Evolutionary conservation across 1,140 invertebrate species (phyloP).

Genomic region (Trachymyrmex septentrionalis): DNA sequence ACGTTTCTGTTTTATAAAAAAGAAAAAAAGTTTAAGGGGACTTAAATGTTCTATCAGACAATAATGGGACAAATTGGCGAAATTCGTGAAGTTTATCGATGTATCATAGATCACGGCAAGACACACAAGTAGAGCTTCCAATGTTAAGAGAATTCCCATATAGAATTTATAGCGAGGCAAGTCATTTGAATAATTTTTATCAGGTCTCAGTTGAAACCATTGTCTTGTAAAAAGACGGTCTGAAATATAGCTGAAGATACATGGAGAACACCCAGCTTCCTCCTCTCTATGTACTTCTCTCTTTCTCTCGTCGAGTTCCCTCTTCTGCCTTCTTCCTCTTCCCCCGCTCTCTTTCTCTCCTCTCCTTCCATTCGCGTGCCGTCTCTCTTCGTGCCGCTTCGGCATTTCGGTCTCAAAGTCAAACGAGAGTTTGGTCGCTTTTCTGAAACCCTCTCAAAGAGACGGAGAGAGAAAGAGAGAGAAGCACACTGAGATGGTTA

Average conservation of each 20-base stretch:
- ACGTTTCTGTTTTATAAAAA: not conserved
- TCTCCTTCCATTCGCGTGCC: slow-evolving; percentile 10
- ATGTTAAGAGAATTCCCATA: slow-evolving; percentile 68
- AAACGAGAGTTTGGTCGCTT: slow-evolving; percentile 68
- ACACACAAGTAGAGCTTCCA: not conserved
- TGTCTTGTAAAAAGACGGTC: slow-evolving; percentile 82
- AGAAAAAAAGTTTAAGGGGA: not conserved
- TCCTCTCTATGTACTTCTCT: slow-evolving; percentile 18
- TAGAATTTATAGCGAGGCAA: slow-evolving; percentile 77
- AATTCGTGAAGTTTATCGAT: not conserved
- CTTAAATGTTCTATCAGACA: not conserved
- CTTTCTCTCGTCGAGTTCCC: not conserved
- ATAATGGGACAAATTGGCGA: not conserved
- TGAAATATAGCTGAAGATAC: slow-evolving; percentile 82
- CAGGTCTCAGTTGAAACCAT: slow-evolving; percentile 81
- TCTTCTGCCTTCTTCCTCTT: not conserved
- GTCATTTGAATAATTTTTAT: slow-evolving; percentile 83
- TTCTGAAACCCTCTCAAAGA: slow-evolving; percentile 57
- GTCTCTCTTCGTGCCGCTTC: slow-evolving; percentile 40
- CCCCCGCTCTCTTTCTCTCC: not conserved
- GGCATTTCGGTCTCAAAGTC: slow-evolving; percentile 65
- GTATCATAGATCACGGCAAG: slow-evolving; percentile 6
- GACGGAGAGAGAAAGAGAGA: slow-evolving; percentile 47
- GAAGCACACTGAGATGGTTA: slow-evolving; percentile 21
- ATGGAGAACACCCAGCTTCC: slow-evolving; percentile 61